phyloP scores from a whole-genome alignment of 2,888 invertebrate species.

The Drosophila stalkeri region DNA sequence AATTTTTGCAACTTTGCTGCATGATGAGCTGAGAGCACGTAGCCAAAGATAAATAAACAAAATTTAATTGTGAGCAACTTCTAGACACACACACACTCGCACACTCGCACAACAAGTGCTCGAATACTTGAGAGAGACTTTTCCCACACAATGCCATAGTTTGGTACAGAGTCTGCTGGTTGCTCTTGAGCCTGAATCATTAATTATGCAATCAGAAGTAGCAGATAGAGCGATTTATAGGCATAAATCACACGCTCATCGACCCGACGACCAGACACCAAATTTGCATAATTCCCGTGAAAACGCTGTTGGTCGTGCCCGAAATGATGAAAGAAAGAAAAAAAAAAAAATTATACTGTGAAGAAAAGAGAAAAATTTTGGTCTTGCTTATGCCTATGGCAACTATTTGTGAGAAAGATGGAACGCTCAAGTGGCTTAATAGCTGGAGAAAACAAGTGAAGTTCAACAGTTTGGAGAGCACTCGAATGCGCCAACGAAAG shows the following conservation, averaged over 20 bases:
- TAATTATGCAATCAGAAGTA: conserved; percentile 80
- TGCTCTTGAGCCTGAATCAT: conserved; percentile 57
- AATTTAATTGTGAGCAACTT: conserved; percentile 31
- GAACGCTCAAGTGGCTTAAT: conserved; percentile 75
- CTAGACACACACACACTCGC: conserved; percentile 18
- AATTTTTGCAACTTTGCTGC: conserved; percentile 76
- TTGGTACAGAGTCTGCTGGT: conserved; percentile 38
- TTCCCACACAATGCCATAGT: conserved; percentile 61
- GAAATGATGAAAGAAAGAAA: conserved; percentile 23
- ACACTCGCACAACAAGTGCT: background rate
- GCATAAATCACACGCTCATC: conserved; percentile 76
- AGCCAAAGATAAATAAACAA: conserved; percentile 64
- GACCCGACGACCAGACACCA: conserved; percentile 60
- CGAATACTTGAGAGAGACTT: conserved; percentile 46
- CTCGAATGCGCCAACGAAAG: conserved; percentile 69
- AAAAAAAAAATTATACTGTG: background rate
- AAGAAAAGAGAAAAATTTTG: background rate
- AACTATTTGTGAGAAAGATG: conserved; percentile 37
- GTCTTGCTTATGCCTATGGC: conserved; percentile 17
- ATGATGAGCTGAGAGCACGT: conserved; percentile 42
- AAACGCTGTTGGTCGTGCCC: conserved; percentile 55
- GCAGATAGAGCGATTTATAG: conserved; percentile 76
- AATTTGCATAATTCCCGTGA: conserved; percentile 80
- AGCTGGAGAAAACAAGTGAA: conserved; percentile 81
- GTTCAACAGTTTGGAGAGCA: conserved; percentile 81